Percentiles rank a stretch among this genome's conserved stretches.
Evolutionary conservation across 2,888 invertebrate species (phyloP).

Genomic region (Cabera pusaria): DNA sequence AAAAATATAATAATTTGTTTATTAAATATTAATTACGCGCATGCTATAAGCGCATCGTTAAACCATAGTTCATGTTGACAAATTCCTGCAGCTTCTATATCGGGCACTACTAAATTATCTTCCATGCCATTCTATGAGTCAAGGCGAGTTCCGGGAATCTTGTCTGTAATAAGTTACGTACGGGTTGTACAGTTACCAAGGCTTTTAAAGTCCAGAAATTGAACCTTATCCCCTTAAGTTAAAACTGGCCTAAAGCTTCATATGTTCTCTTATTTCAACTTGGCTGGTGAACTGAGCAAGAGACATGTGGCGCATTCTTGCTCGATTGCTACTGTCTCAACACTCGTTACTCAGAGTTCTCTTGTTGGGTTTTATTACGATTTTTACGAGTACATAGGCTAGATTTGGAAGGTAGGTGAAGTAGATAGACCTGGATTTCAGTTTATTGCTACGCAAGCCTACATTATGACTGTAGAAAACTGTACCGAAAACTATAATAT

Average conservation of each 20-base stretch:
- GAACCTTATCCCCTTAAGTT: constrained; percentile 6
- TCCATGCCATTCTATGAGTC: constrained; percentile 58
- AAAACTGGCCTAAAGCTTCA: not conserved
- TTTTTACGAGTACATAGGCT: constrained; percentile 24
- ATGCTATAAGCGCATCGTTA: constrained; percentile 12
- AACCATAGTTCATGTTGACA: constrained; percentile 37
- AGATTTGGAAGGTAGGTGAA: constrained; percentile 12
- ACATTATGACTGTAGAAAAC: too few species aligned
- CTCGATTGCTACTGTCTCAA: constrained; percentile 42
- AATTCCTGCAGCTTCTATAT: constrained; percentile 58
- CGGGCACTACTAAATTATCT: constrained; percentile 55
- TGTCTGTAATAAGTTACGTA: constrained; percentile 47
- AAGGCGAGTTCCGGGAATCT: constrained; percentile 58
- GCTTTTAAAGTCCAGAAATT: constrained; percentile 8
- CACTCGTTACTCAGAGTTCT: constrained; percentile 34
- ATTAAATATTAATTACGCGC: constrained; percentile 11
- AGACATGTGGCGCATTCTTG: constrained; percentile 44
- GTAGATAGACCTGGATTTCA: constrained; percentile 1
- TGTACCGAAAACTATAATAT: too few species aligned
- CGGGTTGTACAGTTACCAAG: constrained; percentile 26
- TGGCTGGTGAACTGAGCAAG: constrained; percentile 18
- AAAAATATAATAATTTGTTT: too few species aligned
- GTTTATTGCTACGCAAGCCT: too few species aligned
- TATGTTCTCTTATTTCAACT: constrained; percentile 5
- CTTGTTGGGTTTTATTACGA: constrained; percentile 24